Conservation (phyloP, 2,888 invertebrate genomes). For the Melinaea menophilus region DNA sequence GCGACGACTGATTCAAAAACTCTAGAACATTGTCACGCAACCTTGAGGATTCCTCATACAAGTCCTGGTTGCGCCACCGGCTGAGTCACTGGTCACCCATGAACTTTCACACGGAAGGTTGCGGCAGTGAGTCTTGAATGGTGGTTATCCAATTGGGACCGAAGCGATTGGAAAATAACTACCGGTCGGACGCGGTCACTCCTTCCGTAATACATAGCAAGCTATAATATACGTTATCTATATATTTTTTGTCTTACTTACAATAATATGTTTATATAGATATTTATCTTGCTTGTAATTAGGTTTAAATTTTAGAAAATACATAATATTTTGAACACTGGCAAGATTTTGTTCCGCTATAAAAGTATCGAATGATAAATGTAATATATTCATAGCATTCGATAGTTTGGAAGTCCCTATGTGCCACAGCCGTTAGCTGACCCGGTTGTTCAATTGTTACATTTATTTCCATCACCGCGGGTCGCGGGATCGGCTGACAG, state of each 20-base stretch:
- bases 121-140: conserved; percentile 30
- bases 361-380: too few species aligned
- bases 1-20: not conserved
- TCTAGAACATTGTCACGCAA: not conserved
- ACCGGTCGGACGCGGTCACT: conserved; percentile 30
- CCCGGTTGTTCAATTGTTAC: conserved; percentile 7
- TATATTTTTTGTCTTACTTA: too few species aligned
- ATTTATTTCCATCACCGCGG: conserved; percentile 4
- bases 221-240: conserved; percentile 4
- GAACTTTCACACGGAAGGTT: conserved; percentile 53
- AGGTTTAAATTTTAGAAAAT: too few species aligned
- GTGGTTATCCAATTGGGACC: conserved; percentile 45
- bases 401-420: not conserved
- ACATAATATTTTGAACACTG: too few species aligned
- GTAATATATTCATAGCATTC: too few species aligned
- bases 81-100: conserved; percentile 14
- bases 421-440: conserved; percentile 1
- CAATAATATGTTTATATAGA: too few species aligned
- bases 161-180: conserved; percentile 43
- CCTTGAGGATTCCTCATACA: not conserved
- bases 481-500: conserved; percentile 1
- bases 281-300: too few species aligned
- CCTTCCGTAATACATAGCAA: not conserved
- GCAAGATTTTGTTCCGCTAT: too few species aligned
- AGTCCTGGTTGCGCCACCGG: conserved; percentile 4